A percentile compares a stretch with the other conserved stretches of the same genome.
phyloP scores from a whole-genome alignment of 1,140 invertebrate species.

The Oedothorax gibbosus region DNA sequence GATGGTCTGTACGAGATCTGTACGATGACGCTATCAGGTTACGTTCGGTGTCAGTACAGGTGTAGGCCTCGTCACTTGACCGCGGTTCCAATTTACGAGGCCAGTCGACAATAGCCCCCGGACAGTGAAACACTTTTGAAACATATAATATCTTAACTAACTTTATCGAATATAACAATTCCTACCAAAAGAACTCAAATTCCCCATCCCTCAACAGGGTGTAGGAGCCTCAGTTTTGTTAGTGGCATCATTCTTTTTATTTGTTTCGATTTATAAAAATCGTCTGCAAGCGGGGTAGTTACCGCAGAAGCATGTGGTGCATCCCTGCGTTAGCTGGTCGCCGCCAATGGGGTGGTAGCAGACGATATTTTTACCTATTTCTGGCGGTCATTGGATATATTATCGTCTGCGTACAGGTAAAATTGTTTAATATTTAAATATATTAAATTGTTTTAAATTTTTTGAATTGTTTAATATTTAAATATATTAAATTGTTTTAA shows the following conservation, averaged over 20 bases:
- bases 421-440: neutral
- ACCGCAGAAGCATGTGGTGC: slow-evolving; percentile 39
- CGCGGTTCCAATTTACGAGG: no score
- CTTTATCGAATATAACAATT: no score
- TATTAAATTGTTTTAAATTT: neutral
- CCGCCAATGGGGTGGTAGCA: neutral
- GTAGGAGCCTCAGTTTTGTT: slow-evolving; percentile 5
- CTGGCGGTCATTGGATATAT: neutral
- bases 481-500: neutral
- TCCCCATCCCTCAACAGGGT: no score
- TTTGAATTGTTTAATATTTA: no score
- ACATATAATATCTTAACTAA: no score
- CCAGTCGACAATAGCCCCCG: no score
- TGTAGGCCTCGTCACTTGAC: no score
- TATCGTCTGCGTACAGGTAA: slow-evolving; percentile 31
- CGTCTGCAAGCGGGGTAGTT: slow-evolving; percentile 7
- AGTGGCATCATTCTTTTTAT: neutral
- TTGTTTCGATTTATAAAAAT: slow-evolving; percentile 30
- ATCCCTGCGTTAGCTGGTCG: slow-evolving; percentile 19
- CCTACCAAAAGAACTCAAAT: no score
- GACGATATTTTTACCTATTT: neutral
- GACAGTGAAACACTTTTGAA: no score
- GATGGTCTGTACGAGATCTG: no score
- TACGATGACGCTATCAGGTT: no score
- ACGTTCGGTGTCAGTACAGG: no score